Base-by-base conservation (phyloP, 2,797 vertebrate genomes). In the Sebastes cheni region DNA sequence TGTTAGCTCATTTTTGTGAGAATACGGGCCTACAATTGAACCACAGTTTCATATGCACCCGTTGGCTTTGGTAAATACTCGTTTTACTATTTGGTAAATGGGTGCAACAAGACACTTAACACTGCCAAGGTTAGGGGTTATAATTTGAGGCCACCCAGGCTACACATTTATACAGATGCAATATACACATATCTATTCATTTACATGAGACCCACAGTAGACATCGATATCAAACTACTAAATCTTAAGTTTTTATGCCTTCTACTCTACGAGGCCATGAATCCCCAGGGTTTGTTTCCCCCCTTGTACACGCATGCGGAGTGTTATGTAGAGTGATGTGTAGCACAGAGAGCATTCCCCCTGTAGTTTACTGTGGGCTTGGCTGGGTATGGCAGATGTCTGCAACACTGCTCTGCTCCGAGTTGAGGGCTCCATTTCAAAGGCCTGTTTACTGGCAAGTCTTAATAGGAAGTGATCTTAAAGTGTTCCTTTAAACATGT, bases 401-500 rank as follows among this genome's bases (percentile, higher is more conserved):
- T 94, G 91, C 93, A 93, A 85, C 93, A 87, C 90, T 94, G 88
- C 86, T 87, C 87, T 46, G 89, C 92, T 89, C 86, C 18, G 82
- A 91, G 90, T 88, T 91, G 90, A 93, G 93, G 91, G 92, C 91
- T 94, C 89, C 70, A 84, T 95, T 96, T 96, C 94, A 95, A 95
- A 95, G 94, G 91, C 89, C 91, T 89, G 89, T 94, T 93, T 93
- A 92, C 92, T 93, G 93, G 92, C 91, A 93, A 84, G 89, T 90
- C 90, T 91, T 95, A 95, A 95, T 94, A 94, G 93, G 93, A 96
- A 94, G 91, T 94, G 95, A 95, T 95, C 88, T 94, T 92, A 93
- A 94, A 94, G 91, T 93, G 91, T 90, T 90, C 89, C 91, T 94
- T 95, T 91, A 93, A 92, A 94, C 86, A 89, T 90, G 91, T 93